These are phyloP conservation scores for Sympetrum striolatum DNA, from an alignment of 2,888 invertebrate genomes.

Conservation along the genomic window DNA sequence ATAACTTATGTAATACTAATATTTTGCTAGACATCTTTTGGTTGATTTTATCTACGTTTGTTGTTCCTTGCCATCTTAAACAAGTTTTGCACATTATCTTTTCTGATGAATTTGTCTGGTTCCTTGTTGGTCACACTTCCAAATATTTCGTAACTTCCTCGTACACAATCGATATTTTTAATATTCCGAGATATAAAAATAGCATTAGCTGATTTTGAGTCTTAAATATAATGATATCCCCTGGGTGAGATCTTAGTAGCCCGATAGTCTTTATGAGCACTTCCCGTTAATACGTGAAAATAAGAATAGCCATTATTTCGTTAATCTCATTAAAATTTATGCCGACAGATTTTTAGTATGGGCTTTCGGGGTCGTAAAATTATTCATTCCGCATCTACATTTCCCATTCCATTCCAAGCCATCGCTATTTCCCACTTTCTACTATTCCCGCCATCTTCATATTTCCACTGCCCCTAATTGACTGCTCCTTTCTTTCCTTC, in stretches of 20 bases:
- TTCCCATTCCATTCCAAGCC: background rate
- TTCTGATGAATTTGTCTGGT: too few species aligned
- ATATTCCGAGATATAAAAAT: background rate
- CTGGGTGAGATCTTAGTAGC: background rate
- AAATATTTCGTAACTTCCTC: too few species aligned
- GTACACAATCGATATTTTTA: too few species aligned
- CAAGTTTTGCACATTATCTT: too few species aligned
- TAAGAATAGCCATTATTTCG: background rate
- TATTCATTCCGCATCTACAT: background rate
- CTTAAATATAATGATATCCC: background rate
- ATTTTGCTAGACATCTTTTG: too few species aligned
- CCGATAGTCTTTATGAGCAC: background rate
- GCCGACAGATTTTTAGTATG: background rate
- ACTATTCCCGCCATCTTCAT: background rate
- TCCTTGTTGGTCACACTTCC: too few species aligned
- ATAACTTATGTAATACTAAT: too few species aligned
- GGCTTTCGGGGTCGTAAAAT: background rate
- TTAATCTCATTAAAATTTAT: background rate
- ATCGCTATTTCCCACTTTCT: background rate
- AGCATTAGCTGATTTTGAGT: background rate
- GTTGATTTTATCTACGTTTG: too few species aligned
- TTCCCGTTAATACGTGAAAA: background rate
- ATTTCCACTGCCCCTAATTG: background rate
- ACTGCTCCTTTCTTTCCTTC: background rate
- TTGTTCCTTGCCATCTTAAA: too few species aligned